phyloP scores from a whole-genome alignment of 2,797 vertebrate species.

The Cyclopterus lumpus region DNA sequence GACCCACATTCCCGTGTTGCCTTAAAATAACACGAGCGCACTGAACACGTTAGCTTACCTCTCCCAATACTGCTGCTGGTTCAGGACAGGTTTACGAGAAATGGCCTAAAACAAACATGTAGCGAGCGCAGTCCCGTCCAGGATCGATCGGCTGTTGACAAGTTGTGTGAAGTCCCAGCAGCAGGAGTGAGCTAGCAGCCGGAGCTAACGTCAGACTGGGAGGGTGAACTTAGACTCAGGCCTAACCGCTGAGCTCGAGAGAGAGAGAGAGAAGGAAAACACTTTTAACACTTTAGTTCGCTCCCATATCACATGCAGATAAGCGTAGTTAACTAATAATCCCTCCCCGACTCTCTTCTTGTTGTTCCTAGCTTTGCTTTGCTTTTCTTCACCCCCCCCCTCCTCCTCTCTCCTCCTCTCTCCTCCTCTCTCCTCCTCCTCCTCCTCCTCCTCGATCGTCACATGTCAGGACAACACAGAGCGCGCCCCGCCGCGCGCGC shows the following conservation, averaged over 20 bases:
- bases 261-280: background rate
- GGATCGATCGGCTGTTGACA: constrained; percentile 76
- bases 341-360: constrained; percentile 46
- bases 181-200: constrained; percentile 61
- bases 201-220: constrained; percentile 66
- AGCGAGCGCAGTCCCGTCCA: constrained; percentile 32
- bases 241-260: constrained; percentile 4
- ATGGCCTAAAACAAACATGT: constrained; percentile 13
- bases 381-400: constrained; percentile 32
- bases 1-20: constrained; percentile 72
- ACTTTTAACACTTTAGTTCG: constrained; percentile 17
- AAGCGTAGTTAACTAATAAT: constrained; percentile 45
- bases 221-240: constrained; percentile 42
- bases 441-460: constrained; percentile 63
- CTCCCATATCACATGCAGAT: constrained; percentile 42
- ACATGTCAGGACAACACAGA: constrained; percentile 66
- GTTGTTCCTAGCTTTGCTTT: constrained; percentile 54
- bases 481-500: constrained; percentile 10
- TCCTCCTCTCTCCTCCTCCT: constrained; percentile 15
- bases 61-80: constrained; percentile 52
- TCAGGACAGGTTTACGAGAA: constrained; percentile 16
- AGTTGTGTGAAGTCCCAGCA: constrained; percentile 68
- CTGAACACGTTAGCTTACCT: constrained; percentile 69
- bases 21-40: constrained; percentile 56
- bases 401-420: constrained; percentile 2